A percentile compares a stretch with the other conserved stretches of the same genome.
Evolutionary conservation across 2,113 vertebrate species (phyloP).

Genomic region (Ciconia boyciana): DNA sequence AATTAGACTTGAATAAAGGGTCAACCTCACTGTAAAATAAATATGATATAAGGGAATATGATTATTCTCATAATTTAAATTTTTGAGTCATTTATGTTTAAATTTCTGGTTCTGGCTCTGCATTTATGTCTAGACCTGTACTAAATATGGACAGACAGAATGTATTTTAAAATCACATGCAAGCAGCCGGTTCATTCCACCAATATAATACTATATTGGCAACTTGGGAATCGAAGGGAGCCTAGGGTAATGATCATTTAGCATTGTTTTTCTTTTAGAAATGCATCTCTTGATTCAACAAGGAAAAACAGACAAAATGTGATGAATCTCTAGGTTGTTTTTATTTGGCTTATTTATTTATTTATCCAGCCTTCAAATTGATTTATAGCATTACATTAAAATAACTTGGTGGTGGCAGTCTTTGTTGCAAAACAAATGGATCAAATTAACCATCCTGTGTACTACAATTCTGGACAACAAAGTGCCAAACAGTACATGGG

Average conservation of each 20-base stretch:
- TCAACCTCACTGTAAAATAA: background rate
- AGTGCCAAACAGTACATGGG: background rate
- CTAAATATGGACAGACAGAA: background rate
- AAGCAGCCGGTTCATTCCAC: background rate
- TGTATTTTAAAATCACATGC: background rate
- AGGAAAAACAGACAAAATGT: background rate
- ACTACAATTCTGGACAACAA: constrained; percentile 30
- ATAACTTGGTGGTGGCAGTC: constrained; percentile 31
- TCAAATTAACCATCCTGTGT: constrained; percentile 56
- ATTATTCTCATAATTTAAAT: background rate
- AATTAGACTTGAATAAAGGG: background rate
- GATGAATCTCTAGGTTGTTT: constrained; percentile 23
- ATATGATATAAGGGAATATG: background rate
- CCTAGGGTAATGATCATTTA: background rate
- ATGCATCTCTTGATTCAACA: background rate
- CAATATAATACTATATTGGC: background rate
- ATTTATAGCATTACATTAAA: constrained; percentile 61
- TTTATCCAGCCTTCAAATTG: constrained; percentile 47
- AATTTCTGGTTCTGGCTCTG: background rate
- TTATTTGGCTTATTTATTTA: constrained; percentile 55
- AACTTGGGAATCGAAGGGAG: background rate
- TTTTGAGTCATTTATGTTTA: background rate
- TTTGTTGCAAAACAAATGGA: constrained; percentile 57
- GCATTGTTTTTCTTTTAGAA: background rate
- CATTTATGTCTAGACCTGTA: background rate